A percentile compares a stretch with the other conserved stretches of the same genome.
These are phyloP conservation scores for Pandemis corylana DNA, from an alignment of 2,888 invertebrate genomes.

Conservation along the genomic window DNA sequence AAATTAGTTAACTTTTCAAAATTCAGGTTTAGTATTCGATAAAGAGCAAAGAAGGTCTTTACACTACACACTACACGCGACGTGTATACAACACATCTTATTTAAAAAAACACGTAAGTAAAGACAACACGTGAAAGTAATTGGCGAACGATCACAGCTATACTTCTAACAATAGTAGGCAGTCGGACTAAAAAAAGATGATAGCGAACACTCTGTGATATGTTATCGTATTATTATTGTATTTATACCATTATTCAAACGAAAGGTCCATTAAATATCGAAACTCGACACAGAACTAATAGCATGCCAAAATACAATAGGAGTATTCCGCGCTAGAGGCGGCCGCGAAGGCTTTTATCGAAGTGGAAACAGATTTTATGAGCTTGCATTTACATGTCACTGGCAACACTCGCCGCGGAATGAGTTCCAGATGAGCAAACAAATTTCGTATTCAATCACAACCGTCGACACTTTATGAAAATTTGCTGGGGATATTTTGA, in stretches of 20 bases:
- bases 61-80: too few relatives aligned
- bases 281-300: constrained; percentile 8
- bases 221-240: not conserved
- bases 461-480: constrained; percentile 37
- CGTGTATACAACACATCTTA: too few relatives aligned
- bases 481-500: constrained; percentile 25
- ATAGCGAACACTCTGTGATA: too few relatives aligned
- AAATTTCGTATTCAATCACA: constrained; percentile 46
- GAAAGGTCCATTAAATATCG: constrained; percentile 16
- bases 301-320: constrained; percentile 9
- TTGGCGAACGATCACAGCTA: too few relatives aligned
- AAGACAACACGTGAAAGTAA: too few relatives aligned
- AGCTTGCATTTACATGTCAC: constrained; percentile 43
- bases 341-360: constrained; percentile 16
- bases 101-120: too few relatives aligned
- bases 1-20: too few relatives aligned
- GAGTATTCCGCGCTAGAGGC: constrained; percentile 19
- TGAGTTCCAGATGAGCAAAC: constrained; percentile 47
- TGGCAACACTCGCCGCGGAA: constrained; percentile 40
- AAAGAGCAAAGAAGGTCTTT: too few relatives aligned
- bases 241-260: not conserved
- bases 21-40: too few relatives aligned
- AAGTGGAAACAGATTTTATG: constrained; percentile 42
- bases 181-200: too few relatives aligned
- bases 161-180: too few relatives aligned